Percentiles rank a stretch among this genome's conserved stretches.
phyloP scores from a whole-genome alignment of 2,888 invertebrate genomes.

The Linnaemya tessellans region DNA sequence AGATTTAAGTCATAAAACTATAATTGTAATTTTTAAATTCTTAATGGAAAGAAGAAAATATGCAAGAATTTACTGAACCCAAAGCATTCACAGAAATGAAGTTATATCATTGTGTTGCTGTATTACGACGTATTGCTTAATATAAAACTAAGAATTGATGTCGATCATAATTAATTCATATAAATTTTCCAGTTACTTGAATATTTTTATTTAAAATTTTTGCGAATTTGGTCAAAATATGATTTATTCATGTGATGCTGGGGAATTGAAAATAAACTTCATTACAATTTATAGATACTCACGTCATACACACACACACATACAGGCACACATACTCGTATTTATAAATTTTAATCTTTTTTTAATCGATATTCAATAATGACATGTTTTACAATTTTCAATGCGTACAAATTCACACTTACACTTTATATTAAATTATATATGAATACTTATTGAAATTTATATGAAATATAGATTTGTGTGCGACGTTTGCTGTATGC shows the following conservation, averaged over 20 bases:
- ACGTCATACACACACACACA: background rate
- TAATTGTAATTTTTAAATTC: background rate
- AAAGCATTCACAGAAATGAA: too few species aligned
- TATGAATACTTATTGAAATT: background rate
- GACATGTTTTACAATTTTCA: constrained; percentile 33
- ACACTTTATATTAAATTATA: background rate
- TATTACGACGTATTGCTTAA: background rate
- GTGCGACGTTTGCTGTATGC: background rate
- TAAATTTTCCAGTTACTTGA: background rate
- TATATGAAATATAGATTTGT: background rate
- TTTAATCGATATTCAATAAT: constrained; percentile 70
- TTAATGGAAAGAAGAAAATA: constrained; percentile 7
- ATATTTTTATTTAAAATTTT: constrained; percentile 23
- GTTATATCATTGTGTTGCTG: too few species aligned
- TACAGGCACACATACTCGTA: background rate
- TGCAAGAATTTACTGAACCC: constrained; percentile 1
- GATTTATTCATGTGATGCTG: background rate
- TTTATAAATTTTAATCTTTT: constrained; percentile 66
- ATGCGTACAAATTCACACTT: background rate
- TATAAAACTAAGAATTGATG: background rate
- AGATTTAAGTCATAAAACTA: background rate
- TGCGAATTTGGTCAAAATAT: constrained; percentile 21
- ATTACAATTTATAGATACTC: constrained; percentile 46
- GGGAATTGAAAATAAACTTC: constrained; percentile 30
- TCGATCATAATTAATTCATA: constrained; percentile 32